A percentile compares a stretch with the other conserved stretches of the same genome.
Evolutionary conservation across 1,140 invertebrate genomes (phyloP).

Genomic region (Bathynomus jamesi): DNA sequence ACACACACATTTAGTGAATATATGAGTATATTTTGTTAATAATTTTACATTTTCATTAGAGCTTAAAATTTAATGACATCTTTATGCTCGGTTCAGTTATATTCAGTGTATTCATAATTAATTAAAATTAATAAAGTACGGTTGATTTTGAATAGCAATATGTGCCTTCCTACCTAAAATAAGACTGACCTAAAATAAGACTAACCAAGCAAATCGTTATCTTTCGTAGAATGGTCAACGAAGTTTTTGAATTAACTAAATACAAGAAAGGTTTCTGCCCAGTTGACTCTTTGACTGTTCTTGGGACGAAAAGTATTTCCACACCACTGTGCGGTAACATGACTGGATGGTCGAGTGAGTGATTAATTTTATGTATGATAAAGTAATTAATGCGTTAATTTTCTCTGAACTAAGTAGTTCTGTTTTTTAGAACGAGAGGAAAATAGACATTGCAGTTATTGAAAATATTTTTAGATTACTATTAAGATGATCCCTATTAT

Average conservation of each 20-base stretch:
- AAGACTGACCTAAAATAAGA: neutral
- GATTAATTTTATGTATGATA: neutral
- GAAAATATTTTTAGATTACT: neutral
- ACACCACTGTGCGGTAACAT: slow-evolving; percentile 15
- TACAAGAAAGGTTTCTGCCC: slow-evolving; percentile 5
- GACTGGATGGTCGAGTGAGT: slow-evolving; percentile 9
- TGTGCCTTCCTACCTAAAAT: neutral
- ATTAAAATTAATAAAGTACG: neutral
- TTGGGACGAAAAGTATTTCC: slow-evolving; percentile 4
- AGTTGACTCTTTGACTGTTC: slow-evolving; percentile 4
- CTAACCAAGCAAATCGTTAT: neutral
- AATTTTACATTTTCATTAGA: too few relatives aligned
- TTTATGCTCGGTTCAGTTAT: neutral
- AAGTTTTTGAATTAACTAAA: neutral
- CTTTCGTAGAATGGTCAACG: slow-evolving; percentile 1
- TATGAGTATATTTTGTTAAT: too few relatives aligned
- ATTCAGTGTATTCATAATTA: neutral
- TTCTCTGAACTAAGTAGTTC: neutral
- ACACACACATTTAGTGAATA: too few relatives aligned
- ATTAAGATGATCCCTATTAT: neutral
- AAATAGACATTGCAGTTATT: neutral
- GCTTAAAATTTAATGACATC: too few relatives aligned
- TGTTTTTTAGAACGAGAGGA: neutral
- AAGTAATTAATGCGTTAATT: neutral
- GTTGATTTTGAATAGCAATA: neutral